Percentiles rank a stretch among this genome's conserved stretches.
Conservation (phyloP, 1,140 invertebrate genomes). For the Rhopalosiphum maidis region DNA sequence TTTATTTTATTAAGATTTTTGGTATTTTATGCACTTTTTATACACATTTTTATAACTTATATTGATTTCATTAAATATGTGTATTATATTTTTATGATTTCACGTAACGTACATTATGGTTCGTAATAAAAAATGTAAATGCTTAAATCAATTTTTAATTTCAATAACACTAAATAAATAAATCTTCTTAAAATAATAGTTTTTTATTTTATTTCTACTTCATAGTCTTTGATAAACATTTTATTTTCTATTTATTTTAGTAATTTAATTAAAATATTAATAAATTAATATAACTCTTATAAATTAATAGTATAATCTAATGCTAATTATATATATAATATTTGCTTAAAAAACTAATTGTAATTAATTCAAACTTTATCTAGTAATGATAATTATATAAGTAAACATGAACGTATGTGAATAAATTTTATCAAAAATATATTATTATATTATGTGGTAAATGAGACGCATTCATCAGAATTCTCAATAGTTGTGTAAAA, state of each 20-base stretch:
- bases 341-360: not conserved
- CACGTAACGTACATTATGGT: not conserved
- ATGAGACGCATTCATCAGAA: not conserved
- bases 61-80: not conserved
- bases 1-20: not conserved
- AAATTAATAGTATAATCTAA: no score
- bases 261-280: not conserved
- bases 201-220: not conserved
- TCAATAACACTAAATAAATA: not conserved
- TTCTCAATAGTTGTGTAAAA: not conserved
- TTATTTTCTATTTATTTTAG: not conserved
- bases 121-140: not conserved
- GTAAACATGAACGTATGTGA: not conserved
- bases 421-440: not conserved
- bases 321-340: no score
- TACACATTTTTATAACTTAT: not conserved
- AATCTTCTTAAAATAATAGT: not conserved
- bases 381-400: not conserved
- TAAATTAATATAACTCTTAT: not conserved
- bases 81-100: not conserved
- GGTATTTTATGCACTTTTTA: no score
- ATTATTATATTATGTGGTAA: not conserved
- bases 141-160: not conserved
- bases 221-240: not conserved
- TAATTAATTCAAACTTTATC: not conserved